A percentile compares a stretch with the other conserved stretches of the same genome.
phyloP scores from a whole-genome alignment of 2,797 vertebrate species.

The Apogon hyalosoma region DNA sequence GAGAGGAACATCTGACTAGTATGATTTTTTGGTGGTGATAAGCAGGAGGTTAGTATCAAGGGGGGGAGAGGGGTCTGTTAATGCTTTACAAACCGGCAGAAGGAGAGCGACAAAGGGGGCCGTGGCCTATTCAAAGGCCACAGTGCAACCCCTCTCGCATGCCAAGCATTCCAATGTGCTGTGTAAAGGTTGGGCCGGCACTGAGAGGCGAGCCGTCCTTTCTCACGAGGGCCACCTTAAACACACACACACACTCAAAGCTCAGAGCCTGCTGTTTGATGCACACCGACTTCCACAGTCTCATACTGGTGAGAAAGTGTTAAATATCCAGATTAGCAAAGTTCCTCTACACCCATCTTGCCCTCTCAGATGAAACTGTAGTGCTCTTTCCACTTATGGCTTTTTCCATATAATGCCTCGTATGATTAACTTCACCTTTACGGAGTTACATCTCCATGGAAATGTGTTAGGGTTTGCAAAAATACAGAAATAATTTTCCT shows the following conservation, averaged over 20 bases:
- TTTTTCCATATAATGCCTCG: not conserved
- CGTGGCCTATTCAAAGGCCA: conserved; percentile 83
- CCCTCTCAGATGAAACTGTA: not conserved
- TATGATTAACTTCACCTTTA: not conserved
- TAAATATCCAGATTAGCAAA: conserved; percentile 25
- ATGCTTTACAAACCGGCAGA: conserved; percentile 79
- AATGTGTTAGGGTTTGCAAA: not conserved
- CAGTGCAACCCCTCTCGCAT: conserved; percentile 80
- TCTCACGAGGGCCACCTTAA: conserved; percentile 78
- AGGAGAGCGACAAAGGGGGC: conserved; percentile 83
- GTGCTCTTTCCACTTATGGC: not conserved
- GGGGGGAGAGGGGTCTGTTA: conserved; percentile 70
- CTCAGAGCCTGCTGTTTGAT: conserved; percentile 34
- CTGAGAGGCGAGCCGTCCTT: conserved; percentile 69
- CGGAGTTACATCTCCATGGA: conserved; percentile 1
- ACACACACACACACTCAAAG: conserved; percentile 67
- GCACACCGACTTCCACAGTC: conserved; percentile 16
- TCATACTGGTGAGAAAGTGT: conserved; percentile 33
- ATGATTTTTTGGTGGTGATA: conserved; percentile 65
- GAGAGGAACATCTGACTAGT: conserved; percentile 45
- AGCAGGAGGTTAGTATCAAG: conserved; percentile 59
- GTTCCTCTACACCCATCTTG: conserved; percentile 19
- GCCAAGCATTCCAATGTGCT: conserved; percentile 89
- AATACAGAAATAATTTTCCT: too few species aligned
- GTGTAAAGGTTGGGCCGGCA: conserved; percentile 86